Evolutionary conservation across 2,797 vertebrate species (phyloP), one percentile per base, ranked within the genome.

Genomic region (Antennarius maculatus): DNA sequence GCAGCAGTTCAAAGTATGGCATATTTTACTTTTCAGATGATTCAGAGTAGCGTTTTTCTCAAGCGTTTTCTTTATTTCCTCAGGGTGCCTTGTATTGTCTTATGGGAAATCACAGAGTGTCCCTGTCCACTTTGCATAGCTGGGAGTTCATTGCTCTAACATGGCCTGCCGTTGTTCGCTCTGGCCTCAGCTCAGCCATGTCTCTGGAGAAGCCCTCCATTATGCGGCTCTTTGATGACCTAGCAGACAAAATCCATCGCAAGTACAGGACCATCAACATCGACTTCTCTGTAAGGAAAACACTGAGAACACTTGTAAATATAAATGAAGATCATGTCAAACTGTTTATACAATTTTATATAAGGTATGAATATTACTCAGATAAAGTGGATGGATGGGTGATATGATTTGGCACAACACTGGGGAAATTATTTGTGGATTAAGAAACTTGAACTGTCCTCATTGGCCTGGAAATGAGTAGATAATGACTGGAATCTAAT

Each of bases 41-140:
- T 49, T 39, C 9, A 11, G 23, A 6, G 42, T 50, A 57, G 3
- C 12, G n/a, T 7, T 41, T 17, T 62, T 43, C n/a, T 17, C 1
- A 14, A 56, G 18, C 4, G 13, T 6, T 71, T 13, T 66, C 2
- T 50, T 5, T 39, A 8, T 2, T 2, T 73, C 71, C 71, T 29
- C 75, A 99, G 97, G 97, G 97, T 91, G 97, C 97, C 86, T 94
- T 99, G 91, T 99, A 99, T 88, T 99, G 97, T 88, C 94, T 99
- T 16, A 93, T 99, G 80, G 97, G 97, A 71, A 98, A 95, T 84
- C 96, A 97, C 80, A 95, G 91, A 42, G 96, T 97, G 28, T 97
- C 96, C 74, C 86, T 99, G 85, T 97, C 96, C 59, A 99, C 97
- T 81, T 94, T 99, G 79, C 97, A 98, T 0, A 97, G 98, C 50